phyloP scores from a whole-genome alignment of 2,113 vertebrate genomes.

The Cichladusa arquata region DNA sequence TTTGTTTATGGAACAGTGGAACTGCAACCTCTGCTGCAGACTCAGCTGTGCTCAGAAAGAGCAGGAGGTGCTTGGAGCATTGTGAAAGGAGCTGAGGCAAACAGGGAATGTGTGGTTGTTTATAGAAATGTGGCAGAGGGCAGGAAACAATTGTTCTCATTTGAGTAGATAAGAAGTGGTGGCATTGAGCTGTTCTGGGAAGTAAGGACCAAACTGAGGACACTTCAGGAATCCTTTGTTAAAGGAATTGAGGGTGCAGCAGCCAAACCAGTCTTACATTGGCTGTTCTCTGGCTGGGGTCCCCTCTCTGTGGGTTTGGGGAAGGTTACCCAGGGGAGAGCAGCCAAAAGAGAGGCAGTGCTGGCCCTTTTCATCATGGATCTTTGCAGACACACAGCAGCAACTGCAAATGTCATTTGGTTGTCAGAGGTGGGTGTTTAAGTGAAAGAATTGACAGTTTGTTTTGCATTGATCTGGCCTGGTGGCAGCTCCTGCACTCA shows the following conservation, averaged over 20 bases:
- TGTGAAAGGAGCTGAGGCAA: not conserved
- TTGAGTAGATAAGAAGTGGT: not conserved
- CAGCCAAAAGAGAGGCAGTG: not conserved
- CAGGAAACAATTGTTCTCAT: not conserved
- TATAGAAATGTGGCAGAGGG: not conserved
- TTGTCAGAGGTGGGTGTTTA: not conserved
- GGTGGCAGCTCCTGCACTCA: not conserved
- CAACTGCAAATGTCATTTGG: not conserved
- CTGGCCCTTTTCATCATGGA: accelerated
- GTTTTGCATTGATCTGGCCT: not conserved
- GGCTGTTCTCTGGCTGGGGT: not conserved
- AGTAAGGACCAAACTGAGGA: not conserved
- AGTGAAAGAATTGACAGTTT: not conserved
- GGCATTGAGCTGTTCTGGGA: not conserved
- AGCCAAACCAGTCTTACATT: not conserved
- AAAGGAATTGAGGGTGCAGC: not conserved
- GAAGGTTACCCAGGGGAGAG: not conserved
- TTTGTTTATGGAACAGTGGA: not conserved
- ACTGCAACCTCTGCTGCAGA: not conserved
- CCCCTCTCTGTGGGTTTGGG: not conserved
- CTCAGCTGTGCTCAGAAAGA: not conserved
- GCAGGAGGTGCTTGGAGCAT: not conserved
- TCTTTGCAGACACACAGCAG: not conserved
- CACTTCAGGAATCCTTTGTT: not conserved
- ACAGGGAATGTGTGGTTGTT: not conserved